Evolutionary conservation across 2,888 invertebrate species (phyloP), one percentile per base, ranked within the genome.

Genomic region (Eulithis testata): DNA sequence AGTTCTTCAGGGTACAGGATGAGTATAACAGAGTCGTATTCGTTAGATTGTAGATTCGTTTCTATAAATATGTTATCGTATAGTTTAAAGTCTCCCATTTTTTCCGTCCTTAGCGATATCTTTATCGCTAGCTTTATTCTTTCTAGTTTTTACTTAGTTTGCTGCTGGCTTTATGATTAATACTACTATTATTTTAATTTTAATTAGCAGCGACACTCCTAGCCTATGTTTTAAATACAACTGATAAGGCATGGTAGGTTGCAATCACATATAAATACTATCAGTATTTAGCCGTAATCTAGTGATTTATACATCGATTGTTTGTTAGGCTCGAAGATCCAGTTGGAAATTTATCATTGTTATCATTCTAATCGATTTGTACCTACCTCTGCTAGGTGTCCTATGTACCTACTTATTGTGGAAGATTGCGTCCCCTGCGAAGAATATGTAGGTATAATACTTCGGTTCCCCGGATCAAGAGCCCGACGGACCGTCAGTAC

Each of bases 21-120:
- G 0, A 95, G 79, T 5, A 96, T 86, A 3, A 96, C 94, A 0
- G 95, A 95, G 76, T 96, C 96, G 76, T 95, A 96, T 57, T 94
- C 93, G 11, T 85, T 75, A 1, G 93, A 93, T 72, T 86, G 85
- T 2, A 92, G 71, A 66, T 89, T 91, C 0, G 87, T 89, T 76
- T 93, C 92, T 1, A 93, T 88, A 49, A 90, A 92, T n/a, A 93
- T 78, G 47, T 93, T 93, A 0, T 89, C 85, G 74, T 90, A 87
- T 0, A 93, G 66, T 66, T 91, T 93, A 0, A 83, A 84, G 2
- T 87, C 83, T 9, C 43, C 70, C 72, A 73, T 73, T 12, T 58
- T 67, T 37, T 2, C 8, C 14, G 8, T 50, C 11, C 45, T 50
- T n/a, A 43, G 21, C 11, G 58, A n/a, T 40, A 11, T 37, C 9